These are phyloP conservation scores for Hirtodrosophila duncani DNA, from an alignment of 2,888 invertebrate species.

Conservation along the genomic window DNA sequence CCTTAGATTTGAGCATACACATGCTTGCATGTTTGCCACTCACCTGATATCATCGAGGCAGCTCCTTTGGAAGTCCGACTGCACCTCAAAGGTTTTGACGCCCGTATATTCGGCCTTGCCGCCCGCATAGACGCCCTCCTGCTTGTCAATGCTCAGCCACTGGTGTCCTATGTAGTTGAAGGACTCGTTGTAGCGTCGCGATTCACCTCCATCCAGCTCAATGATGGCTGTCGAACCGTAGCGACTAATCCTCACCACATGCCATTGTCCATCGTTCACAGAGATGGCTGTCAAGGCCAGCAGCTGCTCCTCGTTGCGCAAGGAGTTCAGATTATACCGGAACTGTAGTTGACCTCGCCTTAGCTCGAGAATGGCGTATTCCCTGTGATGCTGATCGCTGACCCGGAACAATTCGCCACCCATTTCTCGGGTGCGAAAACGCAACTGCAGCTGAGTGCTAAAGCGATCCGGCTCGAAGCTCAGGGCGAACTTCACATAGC, in stretches of 20 bases:
- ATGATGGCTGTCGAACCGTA: constrained; percentile 94
- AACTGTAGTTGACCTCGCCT: constrained; percentile 92
- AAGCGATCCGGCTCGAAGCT: constrained; percentile 95
- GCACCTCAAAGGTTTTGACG: constrained; percentile 94
- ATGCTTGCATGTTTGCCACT: constrained; percentile 12
- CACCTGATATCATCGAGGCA: constrained; percentile 82
- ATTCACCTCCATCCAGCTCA: constrained; percentile 96
- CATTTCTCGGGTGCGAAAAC: constrained; percentile 94
- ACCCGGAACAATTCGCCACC: constrained; percentile 95
- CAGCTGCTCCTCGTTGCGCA: constrained; percentile 91
- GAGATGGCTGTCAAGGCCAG: constrained; percentile 91
- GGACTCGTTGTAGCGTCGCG: constrained; percentile 93
- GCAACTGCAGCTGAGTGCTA: constrained; percentile 92
- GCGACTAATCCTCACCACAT: constrained; percentile 92
- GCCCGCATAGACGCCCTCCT: constrained; percentile 95
- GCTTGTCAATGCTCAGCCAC: constrained; percentile 93
- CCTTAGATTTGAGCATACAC: no score
- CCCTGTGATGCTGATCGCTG: constrained; percentile 95
- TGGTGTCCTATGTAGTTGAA: constrained; percentile 93
- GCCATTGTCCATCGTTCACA: constrained; percentile 98
- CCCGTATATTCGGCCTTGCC: constrained; percentile 97
- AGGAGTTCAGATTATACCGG: constrained; percentile 93
- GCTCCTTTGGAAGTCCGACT: constrained; percentile 95
- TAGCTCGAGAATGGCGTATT: constrained; percentile 91
- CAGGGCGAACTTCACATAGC: constrained; percentile 95